phyloP scores from a whole-genome alignment of 1,140 invertebrate species.

The Oppia nitens region DNA sequence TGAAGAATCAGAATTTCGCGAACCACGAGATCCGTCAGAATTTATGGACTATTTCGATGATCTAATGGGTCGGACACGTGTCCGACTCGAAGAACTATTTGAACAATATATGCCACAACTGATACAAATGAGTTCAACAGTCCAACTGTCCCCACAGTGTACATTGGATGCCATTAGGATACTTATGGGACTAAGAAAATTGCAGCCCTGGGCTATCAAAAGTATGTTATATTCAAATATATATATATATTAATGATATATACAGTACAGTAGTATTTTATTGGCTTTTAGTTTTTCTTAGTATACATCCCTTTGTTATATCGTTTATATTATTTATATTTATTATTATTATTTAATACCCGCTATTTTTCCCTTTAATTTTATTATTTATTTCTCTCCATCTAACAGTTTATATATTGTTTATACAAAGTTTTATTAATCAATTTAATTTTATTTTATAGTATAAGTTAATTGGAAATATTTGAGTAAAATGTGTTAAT shows the following conservation, averaged over 20 bases:
- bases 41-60: conserved; percentile 13
- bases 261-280: neutral
- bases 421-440: no score
- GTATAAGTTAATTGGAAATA: no score
- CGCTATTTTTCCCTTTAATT: no score
- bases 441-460: no score
- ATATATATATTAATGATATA: neutral
- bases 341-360: no score
- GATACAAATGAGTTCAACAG: neutral
- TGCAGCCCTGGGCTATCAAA: conserved; percentile 19
- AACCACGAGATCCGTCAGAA: conserved; percentile 6
- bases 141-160: neutral
- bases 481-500: no score
- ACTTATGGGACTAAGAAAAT: conserved; percentile 12
- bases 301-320: no score
- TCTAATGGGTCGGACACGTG: neutral
- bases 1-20: neutral
- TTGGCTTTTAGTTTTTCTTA: no score
- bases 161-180: conserved; percentile 7
- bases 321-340: no score
- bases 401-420: no score
- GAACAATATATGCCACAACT: conserved; percentile 9
- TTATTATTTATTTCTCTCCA: no score
- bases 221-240: conserved; percentile 13
- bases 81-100: conserved; percentile 1